phyloP scores from a whole-genome alignment of 2,888 invertebrate genomes.

The Hermodice carunculata region DNA sequence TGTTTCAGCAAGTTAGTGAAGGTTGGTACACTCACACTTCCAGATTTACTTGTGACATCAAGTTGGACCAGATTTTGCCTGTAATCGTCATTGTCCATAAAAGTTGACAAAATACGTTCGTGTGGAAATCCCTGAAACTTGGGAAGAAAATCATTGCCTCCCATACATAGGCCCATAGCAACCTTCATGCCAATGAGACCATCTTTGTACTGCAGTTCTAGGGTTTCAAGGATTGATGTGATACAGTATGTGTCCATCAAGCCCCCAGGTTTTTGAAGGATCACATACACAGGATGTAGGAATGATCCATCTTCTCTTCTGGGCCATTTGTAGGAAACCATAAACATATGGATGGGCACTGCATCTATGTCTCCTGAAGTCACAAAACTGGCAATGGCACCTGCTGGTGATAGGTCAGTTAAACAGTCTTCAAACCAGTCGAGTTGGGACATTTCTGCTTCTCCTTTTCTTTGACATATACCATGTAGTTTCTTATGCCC shows the following conservation, averaged over 20 bases:
- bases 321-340: not conserved
- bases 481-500: no score
- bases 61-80: no score
- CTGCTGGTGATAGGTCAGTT: not conserved
- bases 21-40: no score
- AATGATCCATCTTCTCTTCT: not conserved
- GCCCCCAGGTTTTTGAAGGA: constrained; percentile 16
- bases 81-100: not conserved
- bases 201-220: constrained; percentile 5
- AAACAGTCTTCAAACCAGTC: not conserved
- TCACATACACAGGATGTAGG: constrained; percentile 10
- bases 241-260: constrained; percentile 28
- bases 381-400: not conserved
- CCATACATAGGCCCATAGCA: no score
- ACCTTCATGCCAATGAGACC: not conserved
- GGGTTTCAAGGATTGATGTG: constrained; percentile 4
- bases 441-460: constrained; percentile 7
- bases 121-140: constrained; percentile 25
- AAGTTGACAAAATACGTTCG: not conserved
- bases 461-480: not conserved
- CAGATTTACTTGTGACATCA: no score
- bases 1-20: no score
- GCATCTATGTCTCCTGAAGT: not conserved
- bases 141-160: constrained; percentile 29
- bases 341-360: not conserved